Base-by-base conservation (phyloP, 2,113 vertebrate genomes). In the Zapus hudsonius region DNA sequence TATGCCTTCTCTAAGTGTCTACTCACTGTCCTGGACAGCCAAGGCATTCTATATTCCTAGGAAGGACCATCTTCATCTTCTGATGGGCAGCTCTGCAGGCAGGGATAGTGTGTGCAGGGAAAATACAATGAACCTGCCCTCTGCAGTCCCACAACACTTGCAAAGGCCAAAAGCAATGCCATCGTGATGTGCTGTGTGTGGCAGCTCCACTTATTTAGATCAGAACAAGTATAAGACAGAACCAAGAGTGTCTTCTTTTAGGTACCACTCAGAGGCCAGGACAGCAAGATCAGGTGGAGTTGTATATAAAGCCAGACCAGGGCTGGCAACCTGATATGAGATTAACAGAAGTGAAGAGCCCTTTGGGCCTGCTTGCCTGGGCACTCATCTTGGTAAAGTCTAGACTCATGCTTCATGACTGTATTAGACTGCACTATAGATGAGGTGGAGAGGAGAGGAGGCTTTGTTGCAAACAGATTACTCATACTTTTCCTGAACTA, bases 401-500 rank as follows among this genome's bases (percentile, higher is more conserved):
- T 13, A 40, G 57, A 92, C 47, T 44, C 40, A 5, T 25, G 12
- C 66, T 76, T 89, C 66, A 33, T 44, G 12, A 20, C n/a, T 67
- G 40, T 78, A 47, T 27, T 23, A 22, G 66, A 57, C 16, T n/a
- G 40, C 33, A 11, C n/a, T 70, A 36, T 7, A 55, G 66, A 47
- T 55, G 42, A 87, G 61, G n/a, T 61, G 64, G 40, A 16, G 12
- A 52, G 16, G 20, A 40, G 74, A 66, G 27, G 16, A 69, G 57
- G n/a, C 2, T 16, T 80, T 86, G 55, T 38, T 72, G 72, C 33
- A 36, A 44, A 42, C 7, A 64, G 15, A 22, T 44, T 5, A 17
- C 15, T 86, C 64, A 13, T n/a, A n/a, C n/a, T 73, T 47, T 92
- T 91, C 66, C 36, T 87, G 81, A 90, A 74, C 52, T 22, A 47